Conservation (phyloP, 2,888 invertebrate genomes). For the Coenonympha arcania region DNA sequence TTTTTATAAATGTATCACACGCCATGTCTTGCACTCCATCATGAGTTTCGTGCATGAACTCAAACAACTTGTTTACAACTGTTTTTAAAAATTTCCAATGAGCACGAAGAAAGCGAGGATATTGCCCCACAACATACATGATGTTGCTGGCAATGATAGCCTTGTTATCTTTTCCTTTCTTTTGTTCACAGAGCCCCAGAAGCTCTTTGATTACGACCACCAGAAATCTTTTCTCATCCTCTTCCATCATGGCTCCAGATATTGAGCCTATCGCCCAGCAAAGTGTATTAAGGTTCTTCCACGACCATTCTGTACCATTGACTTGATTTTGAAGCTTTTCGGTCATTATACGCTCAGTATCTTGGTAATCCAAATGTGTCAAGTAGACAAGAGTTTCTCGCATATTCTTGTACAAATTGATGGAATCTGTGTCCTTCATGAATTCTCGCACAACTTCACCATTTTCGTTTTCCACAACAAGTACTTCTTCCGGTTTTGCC, state of each 20-base stretch:
- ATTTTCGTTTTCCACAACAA: conserved; percentile 99
- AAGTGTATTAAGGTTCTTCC: conserved; percentile 99
- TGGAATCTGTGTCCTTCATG: conserved; percentile 99
- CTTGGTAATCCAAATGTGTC: conserved; percentile 97
- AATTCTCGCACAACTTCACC: conserved; percentile 99
- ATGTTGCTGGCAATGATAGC: conserved; percentile 99
- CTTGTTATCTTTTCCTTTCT: conserved; percentile 99
- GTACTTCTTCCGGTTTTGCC: conserved; percentile 99
- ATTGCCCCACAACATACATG: conserved; percentile 99
- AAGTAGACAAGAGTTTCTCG: conserved; percentile 97
- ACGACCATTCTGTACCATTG: conserved; percentile 98
- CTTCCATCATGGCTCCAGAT: conserved; percentile 99
- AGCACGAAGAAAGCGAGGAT: conserved; percentile 97
- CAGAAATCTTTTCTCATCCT: conserved; percentile 98
- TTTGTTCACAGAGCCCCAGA: conserved; percentile 97
- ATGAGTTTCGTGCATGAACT: conserved; percentile 99
- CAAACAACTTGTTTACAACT: conserved; percentile 99
- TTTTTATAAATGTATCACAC: conserved; percentile 99
- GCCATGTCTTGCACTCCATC: conserved; percentile 99
- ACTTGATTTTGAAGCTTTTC: conserved; percentile 98
- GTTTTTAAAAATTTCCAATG: conserved; percentile 99
- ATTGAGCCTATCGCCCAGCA: conserved; percentile 99
- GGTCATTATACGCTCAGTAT: conserved; percentile 99
- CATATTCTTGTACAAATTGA: conserved; percentile 99
- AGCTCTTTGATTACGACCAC: conserved; percentile 99